Evolutionary conservation across 2,888 invertebrate species (phyloP), one percentile per base, ranked within the genome.

Genomic region (Beris morrisii): DNA sequence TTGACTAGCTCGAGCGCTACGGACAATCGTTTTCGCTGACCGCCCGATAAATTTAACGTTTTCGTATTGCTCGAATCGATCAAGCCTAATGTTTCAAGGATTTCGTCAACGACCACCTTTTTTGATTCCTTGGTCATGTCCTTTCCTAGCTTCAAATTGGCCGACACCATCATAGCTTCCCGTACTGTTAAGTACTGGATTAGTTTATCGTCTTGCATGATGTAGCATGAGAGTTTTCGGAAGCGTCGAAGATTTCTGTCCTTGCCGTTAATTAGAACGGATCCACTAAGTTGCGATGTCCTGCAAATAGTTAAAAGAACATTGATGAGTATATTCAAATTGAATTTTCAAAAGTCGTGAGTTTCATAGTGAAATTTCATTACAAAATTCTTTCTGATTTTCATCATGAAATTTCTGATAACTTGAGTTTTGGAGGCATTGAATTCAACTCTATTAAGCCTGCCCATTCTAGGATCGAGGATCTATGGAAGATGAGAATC

Each of bases 201-300:
- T 2, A 96, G 82, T 70, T 92, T 90, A 79, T 94, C 94, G 75
- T 94, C 93, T 78, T 97, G 97, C 95, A 97, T 97, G 73, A 97
- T 97, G 82, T 97, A 97, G 77, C 95, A 95, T 12, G 95, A 95
- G 81, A 95, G 87, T 79, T 96, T 96, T 43, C 96, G 88, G 82
- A 97, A 97, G 69, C 91, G 84, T 46, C 95, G 84, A 52, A 94
- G 83, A 80, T 93, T 94, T 64, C 96, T 83, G 71, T 91, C 91
- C 75, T 92, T 91, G 54, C 93, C 93, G 77, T 96, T 95, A 74
- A 97, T 93, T 66, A 89, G 82, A 69, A 96, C 91, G 32, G 88
- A 88, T 6, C 97, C 97, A 73, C 88, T 90, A 30, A 96, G 83
- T 75, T 92, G 90, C 67, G 91, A 89, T 54, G 92, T 92, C 81